phyloP scores from a whole-genome alignment of 1,140 invertebrate genomes.

The Brachionus calyciflorus region DNA sequence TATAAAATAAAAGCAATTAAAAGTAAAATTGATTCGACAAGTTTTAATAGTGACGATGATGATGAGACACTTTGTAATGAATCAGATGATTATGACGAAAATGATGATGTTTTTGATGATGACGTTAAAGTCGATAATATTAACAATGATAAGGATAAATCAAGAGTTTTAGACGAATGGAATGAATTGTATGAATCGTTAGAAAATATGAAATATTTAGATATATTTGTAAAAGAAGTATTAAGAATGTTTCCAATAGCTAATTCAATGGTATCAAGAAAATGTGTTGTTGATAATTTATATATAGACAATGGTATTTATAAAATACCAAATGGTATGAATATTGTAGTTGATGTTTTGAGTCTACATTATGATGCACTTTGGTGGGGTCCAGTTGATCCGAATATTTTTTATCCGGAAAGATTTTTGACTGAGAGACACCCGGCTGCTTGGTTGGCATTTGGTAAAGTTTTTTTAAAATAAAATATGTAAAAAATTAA shows the following conservation, averaged over 20 bases:
- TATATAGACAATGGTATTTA: slow-evolving; percentile 28
- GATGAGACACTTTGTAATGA: too few relatives aligned
- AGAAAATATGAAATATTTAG: slow-evolving; percentile 44
- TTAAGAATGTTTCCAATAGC: slow-evolving; percentile 44
- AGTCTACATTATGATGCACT: slow-evolving; percentile 34
- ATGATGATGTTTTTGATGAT: slow-evolving; percentile 44
- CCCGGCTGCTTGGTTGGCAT: slow-evolving; percentile 35
- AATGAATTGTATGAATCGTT: slow-evolving; percentile 33
- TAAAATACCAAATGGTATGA: slow-evolving; percentile 19
- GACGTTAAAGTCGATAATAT: neutral
- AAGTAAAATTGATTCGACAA: neutral
- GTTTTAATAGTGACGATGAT: neutral
- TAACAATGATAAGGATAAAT: neutral
- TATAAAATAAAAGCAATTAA: slow-evolving; percentile 11
- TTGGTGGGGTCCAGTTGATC: slow-evolving; percentile 43
- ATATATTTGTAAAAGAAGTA: slow-evolving; percentile 44
- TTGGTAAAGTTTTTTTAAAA: slow-evolving; percentile 7
- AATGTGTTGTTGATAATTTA: slow-evolving; percentile 39
- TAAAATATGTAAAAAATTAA: neutral
- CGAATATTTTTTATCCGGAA: slow-evolving; percentile 35
- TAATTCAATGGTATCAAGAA: slow-evolving; percentile 41
- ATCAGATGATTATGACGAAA: too few relatives aligned
- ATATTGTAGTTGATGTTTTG: slow-evolving; percentile 43
- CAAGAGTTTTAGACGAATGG: slow-evolving; percentile 26
- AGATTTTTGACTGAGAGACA: slow-evolving; percentile 43